Evolutionary conservation across 2,113 vertebrate genomes (phyloP), one percentile per base, ranked within the genome.

Genomic region (Brienomyrus brachyistius): DNA sequence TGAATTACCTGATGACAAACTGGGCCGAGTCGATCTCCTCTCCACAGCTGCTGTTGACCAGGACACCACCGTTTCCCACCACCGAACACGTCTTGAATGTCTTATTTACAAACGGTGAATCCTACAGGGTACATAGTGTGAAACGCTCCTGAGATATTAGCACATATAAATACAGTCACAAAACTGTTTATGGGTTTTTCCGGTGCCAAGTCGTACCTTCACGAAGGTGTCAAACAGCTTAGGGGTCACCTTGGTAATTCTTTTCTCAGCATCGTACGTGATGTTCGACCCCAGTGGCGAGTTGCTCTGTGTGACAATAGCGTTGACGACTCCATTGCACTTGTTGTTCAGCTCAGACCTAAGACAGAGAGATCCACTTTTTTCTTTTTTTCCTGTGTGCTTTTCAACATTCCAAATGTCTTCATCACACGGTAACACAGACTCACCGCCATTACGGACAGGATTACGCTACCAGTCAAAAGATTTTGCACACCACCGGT

Each of bases 31-130:
- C 94, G 0, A 96, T 96, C 47, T 7, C 91, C 35, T 92, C 82
- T 50, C 96, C 96, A 90, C 96, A 96, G 92, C 92, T 92, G 91
- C 96, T 96, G 90, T 96, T 94, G 27, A 17, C 4, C 90, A 96
- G 91, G 74, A 96, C 95, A 23, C 95, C 96, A 5, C 96, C 95
- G 9, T 96, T 96, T 9, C 96, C 96, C 2, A 96, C 95, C 8
- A 96, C 94, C 4, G 96, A 92, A 89, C 96, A 97, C 0, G 94
- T 93, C 21, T 94, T 17, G 91, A 87, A 92, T 10, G 91, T 90
- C 15, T 93, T 91, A 56, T 94, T 95, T 74, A 90, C 59, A 90
- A 96, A 95, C 0, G 95, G 94, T 56, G 91, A 88, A 52, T 93
- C 93, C 96, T 96, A 91, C 3, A 92, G 8, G 85, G 9, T 15